Evolutionary conservation across 2,888 invertebrate genomes (phyloP).

Genomic region (Melitaea athalia): DNA sequence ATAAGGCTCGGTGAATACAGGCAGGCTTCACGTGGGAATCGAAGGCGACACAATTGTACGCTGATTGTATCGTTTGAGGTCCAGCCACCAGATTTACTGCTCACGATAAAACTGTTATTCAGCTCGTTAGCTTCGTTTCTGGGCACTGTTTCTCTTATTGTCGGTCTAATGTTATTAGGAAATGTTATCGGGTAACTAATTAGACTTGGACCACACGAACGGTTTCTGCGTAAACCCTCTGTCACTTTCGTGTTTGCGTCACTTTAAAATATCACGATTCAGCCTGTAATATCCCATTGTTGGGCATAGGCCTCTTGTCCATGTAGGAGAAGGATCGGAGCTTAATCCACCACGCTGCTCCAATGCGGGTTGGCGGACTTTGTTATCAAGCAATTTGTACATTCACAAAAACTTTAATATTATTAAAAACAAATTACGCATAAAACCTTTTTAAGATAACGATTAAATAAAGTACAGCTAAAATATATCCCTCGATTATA

Average conservation of each 20-base stretch:
- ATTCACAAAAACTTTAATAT: not conserved
- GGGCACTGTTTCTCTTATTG: slow-evolving; percentile 32
- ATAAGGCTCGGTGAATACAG: slow-evolving; percentile 24
- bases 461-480: slow-evolving; percentile 10
- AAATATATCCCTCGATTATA: slow-evolving; percentile 23
- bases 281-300: no score
- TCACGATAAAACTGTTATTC: slow-evolving; percentile 56
- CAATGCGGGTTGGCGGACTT: no score
- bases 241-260: not conserved
- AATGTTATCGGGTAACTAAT: slow-evolving; percentile 35
- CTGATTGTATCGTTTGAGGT: slow-evolving; percentile 39
- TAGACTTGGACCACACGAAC: slow-evolving; percentile 35
- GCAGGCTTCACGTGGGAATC: slow-evolving; percentile 40
- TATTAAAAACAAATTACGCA: not conserved
- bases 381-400: not conserved
- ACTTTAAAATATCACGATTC: slow-evolving; percentile 13
- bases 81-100: slow-evolving; percentile 39
- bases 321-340: no score
- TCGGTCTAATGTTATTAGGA: slow-evolving; percentile 37
- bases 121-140: slow-evolving; percentile 58
- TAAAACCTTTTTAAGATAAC: not conserved
- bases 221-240: not conserved
- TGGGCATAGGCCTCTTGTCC: no score
- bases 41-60: slow-evolving; percentile 38
- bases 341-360: no score